Conservation (phyloP, 2,113 vertebrate species). For the Heptranchias perlo region DNA sequence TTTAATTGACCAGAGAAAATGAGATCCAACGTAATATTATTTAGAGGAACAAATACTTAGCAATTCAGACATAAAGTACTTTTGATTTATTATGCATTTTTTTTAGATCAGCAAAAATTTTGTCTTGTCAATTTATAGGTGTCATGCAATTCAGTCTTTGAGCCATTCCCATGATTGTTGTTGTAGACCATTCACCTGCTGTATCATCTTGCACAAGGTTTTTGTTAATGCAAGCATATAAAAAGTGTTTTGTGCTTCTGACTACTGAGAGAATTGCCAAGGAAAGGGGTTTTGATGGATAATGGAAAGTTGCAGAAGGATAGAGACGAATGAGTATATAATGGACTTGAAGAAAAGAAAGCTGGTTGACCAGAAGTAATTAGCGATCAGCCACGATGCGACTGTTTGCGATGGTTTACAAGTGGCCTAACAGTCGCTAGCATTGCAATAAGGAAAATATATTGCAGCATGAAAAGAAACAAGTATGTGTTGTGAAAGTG, state of each 20-base stretch:
- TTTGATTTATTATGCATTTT: not conserved
- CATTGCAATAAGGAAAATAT: not conserved
- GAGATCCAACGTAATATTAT: slow-evolving; percentile 42
- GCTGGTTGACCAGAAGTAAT: not conserved
- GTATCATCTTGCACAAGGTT: slow-evolving; percentile 56
- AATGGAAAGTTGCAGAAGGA: slow-evolving; percentile 46
- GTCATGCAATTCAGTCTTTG: slow-evolving; percentile 42
- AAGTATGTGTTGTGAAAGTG: not conserved
- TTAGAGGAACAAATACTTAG: not conserved
- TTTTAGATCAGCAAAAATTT: not conserved
- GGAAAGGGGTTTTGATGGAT: slow-evolving; percentile 39
- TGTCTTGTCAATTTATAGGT: not conserved
- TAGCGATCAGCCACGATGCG: too few species aligned
- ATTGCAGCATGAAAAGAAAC: not conserved
- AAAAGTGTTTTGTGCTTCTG: slow-evolving; percentile 40
- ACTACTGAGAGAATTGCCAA: slow-evolving; percentile 35
- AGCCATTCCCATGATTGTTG: slow-evolving; percentile 46
- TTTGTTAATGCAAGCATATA: slow-evolving; percentile 46
- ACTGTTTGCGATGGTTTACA: not conserved
- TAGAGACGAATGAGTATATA: slow-evolving; percentile 42
- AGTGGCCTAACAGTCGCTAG: not conserved
- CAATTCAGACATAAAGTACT: slow-evolving; percentile 24
- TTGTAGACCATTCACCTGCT: slow-evolving; percentile 51
- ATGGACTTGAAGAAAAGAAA: not conserved
- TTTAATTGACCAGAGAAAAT: slow-evolving; percentile 44